These are phyloP conservation scores for Campylomormyrus numenius DNA, from an alignment of 2,113 vertebrate species.

Conservation along the genomic window DNA sequence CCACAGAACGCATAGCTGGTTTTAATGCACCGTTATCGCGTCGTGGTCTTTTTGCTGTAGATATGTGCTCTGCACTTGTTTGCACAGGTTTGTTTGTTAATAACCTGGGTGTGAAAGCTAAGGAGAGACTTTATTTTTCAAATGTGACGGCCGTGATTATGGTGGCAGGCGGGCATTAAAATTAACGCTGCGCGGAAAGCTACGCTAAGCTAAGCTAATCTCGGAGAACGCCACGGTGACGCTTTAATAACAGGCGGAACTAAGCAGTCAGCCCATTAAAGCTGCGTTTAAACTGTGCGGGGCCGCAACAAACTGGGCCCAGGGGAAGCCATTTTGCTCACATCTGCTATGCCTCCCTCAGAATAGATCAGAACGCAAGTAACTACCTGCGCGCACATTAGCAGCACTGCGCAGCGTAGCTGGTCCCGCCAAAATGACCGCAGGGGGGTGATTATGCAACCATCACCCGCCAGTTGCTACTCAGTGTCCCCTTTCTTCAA, in stretches of 20 bases:
- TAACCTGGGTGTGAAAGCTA: slow-evolving; percentile 32
- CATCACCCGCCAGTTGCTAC: not conserved
- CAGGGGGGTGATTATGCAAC: not conserved
- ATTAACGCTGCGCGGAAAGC: not conserved
- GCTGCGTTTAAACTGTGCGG: not conserved
- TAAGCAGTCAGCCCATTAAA: not conserved
- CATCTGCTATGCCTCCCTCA: not conserved
- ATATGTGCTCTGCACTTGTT: slow-evolving; percentile 37
- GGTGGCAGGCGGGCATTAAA: not conserved
- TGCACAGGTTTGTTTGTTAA: slow-evolving; percentile 45
- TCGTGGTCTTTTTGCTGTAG: slow-evolving; percentile 25
- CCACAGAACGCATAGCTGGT: slow-evolving; percentile 16
- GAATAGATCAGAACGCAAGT: not conserved
- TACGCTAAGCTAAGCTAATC: not conserved
- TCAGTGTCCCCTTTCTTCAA: not conserved
- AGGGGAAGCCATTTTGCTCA: not conserved
- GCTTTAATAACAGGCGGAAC: not conserved
- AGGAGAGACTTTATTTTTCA: slow-evolving; percentile 17
- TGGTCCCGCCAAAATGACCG: not conserved
- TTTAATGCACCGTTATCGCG: not conserved
- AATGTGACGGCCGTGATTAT: not conserved
- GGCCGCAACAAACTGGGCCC: not conserved
- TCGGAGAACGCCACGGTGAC: not conserved
- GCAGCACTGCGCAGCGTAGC: not conserved
- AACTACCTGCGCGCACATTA: not conserved